Conservation (phyloP, 2,797 vertebrate genomes). For the Leptatherina wallacei region DNA sequence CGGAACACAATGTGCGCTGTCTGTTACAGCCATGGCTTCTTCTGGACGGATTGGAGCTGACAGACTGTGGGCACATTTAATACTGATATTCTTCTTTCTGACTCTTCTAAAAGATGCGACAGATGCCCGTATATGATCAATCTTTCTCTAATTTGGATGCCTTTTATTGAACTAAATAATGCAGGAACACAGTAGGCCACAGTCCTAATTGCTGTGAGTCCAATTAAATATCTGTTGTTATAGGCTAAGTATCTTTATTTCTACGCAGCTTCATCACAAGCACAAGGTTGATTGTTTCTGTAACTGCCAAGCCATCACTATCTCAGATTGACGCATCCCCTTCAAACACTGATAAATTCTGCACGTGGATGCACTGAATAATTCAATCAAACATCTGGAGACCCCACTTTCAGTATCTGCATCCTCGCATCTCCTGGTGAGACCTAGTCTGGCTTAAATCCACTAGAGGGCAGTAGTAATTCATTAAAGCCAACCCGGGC, state of each 20-base stretch:
- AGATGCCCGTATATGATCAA: not conserved
- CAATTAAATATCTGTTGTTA: not conserved
- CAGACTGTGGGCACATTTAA: not conserved
- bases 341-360: not conserved
- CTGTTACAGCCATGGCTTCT: constrained; percentile 22
- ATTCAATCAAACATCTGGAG: constrained; percentile 54
- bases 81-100: not conserved
- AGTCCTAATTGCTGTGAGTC: not conserved
- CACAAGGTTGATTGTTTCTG: not conserved
- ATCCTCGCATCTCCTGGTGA: not conserved
- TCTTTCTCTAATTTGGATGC: not conserved
- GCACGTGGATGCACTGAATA: not conserved
- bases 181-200: not conserved
- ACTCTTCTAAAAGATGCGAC: not conserved
- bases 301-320: not conserved
- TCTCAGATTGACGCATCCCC: not conserved
- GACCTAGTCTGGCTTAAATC: not conserved
- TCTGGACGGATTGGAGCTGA: constrained; percentile 11
- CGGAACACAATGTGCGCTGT: constrained; percentile 52
- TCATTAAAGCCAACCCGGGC: not conserved
- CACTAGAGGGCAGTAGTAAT: constrained; percentile 57
- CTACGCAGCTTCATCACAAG: not conserved
- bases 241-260: not conserved
- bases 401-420: constrained; percentile 13
- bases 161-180: not conserved